phyloP scores from a whole-genome alignment of 1,140 invertebrate species.

The Vanessa atalanta region DNA sequence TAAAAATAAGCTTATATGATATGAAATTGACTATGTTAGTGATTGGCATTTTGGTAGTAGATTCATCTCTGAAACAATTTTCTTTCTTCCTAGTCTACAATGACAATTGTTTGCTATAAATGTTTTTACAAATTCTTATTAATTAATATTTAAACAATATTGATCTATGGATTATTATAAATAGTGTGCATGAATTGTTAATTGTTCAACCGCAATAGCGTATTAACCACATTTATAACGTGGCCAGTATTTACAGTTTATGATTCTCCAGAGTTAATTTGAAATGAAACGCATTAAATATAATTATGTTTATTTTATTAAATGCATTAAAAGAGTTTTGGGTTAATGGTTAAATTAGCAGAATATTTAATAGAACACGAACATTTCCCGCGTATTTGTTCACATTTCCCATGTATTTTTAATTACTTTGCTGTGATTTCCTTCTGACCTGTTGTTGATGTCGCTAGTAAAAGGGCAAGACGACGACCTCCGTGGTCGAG shows the following conservation, averaged over 20 bases:
- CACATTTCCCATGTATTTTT: no score
- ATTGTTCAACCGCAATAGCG: slow-evolving; percentile 3
- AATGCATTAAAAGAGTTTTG: background rate
- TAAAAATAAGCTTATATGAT: no score
- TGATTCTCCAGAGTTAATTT: slow-evolving; percentile 2
- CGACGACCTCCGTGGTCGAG: no score
- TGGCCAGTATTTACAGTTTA: background rate
- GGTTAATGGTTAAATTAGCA: background rate
- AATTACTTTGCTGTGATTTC: no score
- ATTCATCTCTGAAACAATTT: no score
- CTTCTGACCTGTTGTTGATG: no score
- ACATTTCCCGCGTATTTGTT: no score
- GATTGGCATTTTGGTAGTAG: no score
- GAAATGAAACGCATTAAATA: slow-evolving; percentile 8
- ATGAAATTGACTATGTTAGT: no score
- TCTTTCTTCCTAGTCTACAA: no score
- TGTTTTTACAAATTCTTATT: background rate
- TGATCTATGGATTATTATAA: slow-evolving; percentile 3
- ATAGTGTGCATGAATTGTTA: background rate
- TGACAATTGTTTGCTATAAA: background rate
- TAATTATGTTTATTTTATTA: slow-evolving; percentile 5
- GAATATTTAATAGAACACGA: background rate
- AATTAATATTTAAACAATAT: background rate
- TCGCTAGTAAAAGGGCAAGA: no score
- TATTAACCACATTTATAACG: slow-evolving; percentile 9